These are phyloP conservation scores for Myrmophylax atrothorax DNA, from an alignment of 2,113 vertebrate species.

Conservation along the genomic window DNA sequence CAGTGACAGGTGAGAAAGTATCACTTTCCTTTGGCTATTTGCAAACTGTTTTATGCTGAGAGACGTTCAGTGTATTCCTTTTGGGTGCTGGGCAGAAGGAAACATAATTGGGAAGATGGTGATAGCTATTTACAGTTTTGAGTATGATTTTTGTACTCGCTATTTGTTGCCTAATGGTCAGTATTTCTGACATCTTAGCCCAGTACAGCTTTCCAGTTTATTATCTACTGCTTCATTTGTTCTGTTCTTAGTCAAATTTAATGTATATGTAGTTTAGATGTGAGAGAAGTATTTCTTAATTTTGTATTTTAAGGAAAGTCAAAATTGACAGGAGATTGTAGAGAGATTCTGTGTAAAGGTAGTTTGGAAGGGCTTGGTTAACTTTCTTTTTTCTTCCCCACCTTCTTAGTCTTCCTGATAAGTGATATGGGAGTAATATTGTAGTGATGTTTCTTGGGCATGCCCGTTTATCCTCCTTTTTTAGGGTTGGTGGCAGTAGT, in stretches of 20 bases:
- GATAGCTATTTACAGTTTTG: not conserved
- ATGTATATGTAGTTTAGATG: not conserved
- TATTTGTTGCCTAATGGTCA: not conserved
- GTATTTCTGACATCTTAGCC: not conserved
- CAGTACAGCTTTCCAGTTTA: not conserved
- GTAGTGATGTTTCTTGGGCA: not conserved
- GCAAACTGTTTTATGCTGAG: not conserved
- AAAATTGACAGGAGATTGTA: not conserved
- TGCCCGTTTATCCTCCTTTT: not conserved
- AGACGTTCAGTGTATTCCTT: not conserved
- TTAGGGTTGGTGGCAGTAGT: not conserved
- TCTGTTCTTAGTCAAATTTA: not conserved
- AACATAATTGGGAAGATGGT: not conserved
- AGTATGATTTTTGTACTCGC: not conserved
- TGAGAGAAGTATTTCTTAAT: not conserved
- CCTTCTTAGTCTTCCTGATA: not conserved
- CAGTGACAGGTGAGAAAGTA: not conserved
- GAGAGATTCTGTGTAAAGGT: not conserved
- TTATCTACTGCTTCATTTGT: not conserved
- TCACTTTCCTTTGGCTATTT: not conserved
- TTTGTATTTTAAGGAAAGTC: not conserved
- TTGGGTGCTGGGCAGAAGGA: not conserved
- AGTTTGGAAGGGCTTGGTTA: not conserved
- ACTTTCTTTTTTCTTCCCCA: not conserved
- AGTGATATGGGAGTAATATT: no score